phyloP scores from a whole-genome alignment of 2,113 vertebrate species.

The Bungarus multicinctus region DNA sequence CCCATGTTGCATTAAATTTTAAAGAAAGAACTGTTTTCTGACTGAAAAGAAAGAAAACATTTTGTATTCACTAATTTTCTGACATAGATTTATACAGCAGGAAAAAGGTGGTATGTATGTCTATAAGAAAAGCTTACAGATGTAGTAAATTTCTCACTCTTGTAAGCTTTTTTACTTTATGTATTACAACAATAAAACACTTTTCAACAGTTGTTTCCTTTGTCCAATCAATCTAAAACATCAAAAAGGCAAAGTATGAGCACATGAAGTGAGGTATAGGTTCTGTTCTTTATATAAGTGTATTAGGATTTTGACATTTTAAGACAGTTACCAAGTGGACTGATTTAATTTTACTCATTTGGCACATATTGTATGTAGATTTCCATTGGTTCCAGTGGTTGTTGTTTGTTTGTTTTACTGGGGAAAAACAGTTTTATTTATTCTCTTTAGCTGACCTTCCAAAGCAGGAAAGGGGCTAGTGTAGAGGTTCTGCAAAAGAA shows the following conservation, averaged over 20 bases:
- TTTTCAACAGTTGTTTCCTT: neutral
- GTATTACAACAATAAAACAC: neutral
- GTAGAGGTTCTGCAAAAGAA: neutral
- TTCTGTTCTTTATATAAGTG: neutral
- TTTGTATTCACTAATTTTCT: neutral
- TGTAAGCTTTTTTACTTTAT: neutral
- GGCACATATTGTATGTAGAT: neutral
- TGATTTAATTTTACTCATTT: neutral
- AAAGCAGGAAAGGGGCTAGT: neutral
- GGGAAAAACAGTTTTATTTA: neutral
- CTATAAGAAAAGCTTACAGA: neutral
- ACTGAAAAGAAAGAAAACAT: neutral
- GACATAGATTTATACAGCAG: neutral
- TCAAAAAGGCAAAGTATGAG: neutral
- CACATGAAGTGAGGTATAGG: neutral
- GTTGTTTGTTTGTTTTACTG: neutral
- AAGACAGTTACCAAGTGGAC: neutral
- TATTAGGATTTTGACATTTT: neutral
- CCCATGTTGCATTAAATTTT: neutral
- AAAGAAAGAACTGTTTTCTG: neutral
- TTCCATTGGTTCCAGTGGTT: too few relatives aligned
- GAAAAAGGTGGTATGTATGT: neutral
- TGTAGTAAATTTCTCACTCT: conserved; percentile 14
- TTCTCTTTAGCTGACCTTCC: neutral
- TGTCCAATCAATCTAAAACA: neutral